These are phyloP conservation scores for Nephrotoma appendiculata DNA, from an alignment of 2,888 invertebrate genomes.

Conservation along the genomic window DNA sequence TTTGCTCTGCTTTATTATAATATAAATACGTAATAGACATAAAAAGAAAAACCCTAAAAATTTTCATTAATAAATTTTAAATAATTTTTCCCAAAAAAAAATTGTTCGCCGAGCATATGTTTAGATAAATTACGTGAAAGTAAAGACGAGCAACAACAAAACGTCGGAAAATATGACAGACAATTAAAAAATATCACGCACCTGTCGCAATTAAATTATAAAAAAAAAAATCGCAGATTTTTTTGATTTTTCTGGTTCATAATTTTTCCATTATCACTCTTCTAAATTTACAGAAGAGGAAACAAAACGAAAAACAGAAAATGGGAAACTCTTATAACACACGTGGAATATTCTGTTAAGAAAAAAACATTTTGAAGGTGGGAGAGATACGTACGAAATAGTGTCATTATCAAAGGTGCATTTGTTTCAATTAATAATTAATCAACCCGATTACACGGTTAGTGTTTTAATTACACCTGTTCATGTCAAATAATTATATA, in stretches of 20 bases:
- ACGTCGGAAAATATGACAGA: background rate
- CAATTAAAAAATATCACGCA: background rate
- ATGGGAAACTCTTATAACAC: no score
- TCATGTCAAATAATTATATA: no score
- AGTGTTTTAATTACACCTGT: no score
- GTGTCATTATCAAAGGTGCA: no score
- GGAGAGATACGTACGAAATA: no score
- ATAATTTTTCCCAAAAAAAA: background rate
- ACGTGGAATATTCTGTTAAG: no score
- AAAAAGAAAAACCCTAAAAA: background rate
- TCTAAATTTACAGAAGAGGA: background rate
- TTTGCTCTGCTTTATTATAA: background rate
- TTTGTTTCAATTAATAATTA: no score
- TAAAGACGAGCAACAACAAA: background rate
- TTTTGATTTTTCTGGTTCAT: background rate
- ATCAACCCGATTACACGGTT: no score
- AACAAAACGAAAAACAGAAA: no score
- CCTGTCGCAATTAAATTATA: background rate
- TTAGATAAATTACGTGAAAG: background rate
- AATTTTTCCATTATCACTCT: background rate
- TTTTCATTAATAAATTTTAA: background rate
- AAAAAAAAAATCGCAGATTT: background rate
- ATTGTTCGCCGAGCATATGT: background rate
- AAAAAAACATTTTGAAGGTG: no score
- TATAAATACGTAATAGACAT: background rate